Base-by-base conservation (phyloP, 2,797 vertebrate species). In the Oreonectes daqikongensis region DNA sequence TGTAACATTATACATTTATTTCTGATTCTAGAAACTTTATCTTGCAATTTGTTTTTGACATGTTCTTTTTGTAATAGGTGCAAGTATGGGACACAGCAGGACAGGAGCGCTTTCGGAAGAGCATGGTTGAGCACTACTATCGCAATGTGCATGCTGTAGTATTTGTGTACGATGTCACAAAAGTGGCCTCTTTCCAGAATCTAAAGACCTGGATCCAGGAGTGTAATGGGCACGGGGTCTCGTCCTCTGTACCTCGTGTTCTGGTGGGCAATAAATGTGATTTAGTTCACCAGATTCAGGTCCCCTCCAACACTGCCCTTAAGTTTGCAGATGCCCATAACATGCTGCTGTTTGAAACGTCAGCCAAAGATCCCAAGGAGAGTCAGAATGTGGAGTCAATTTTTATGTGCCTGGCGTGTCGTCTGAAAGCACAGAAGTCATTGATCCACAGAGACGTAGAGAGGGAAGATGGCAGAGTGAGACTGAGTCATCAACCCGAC, bases 191-290 rank as follows among this genome's bases (percentile, higher is more conserved):
- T 72, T 99, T 98, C 87, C 94, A 94, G 85, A 98, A 98, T 88
- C 94, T 99, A 66, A 96, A 98, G 90, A 96, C 94, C 9, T 99
- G 97, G 97, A 96, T 99, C 72, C 95, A 97, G 90, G 97, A 98
- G 85, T 98, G 97, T 87, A 96, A 99, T 0, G 95, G 96, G 79
- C 97, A 99, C 22, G 92, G 95, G 0, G 96, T 98, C 69, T 94
- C 97, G 79, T 72, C 93, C 82, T 89, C 95, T 83, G 92, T 97
- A 5, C 92, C 93, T 8, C 92, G 95, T 0, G 90, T 94, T 79
- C 94, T 99, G 28, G 97, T 99, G 50, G 97, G 97, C 64, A 99
- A 99, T 91, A 99, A 99, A 88, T 98, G 97, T 86, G 97, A 99
- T 92, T 95, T 99, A 71, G 92, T 95, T 28, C 93, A 95, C 83